Conservation (phyloP, 2,113 vertebrate species). For the Alexandromys fortis region DNA sequence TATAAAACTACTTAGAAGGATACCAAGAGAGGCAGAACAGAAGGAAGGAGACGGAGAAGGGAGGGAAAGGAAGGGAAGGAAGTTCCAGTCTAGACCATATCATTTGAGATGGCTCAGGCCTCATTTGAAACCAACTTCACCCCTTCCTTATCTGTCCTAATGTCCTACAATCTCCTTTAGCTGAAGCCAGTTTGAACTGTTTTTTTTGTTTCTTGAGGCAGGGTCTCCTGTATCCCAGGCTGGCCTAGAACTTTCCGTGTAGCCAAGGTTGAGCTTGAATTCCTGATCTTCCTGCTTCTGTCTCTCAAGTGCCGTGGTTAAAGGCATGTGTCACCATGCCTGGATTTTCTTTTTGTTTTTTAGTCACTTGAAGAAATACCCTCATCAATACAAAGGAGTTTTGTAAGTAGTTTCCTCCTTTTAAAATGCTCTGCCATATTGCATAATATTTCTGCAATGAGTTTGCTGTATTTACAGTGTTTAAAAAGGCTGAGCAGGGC, state of each 20-base stretch:
- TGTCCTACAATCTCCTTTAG: neutral
- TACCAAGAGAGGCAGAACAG: neutral
- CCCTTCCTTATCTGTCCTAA: neutral
- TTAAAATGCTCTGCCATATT: neutral
- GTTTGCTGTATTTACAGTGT: neutral
- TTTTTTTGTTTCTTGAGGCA: neutral
- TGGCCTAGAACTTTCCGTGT: neutral
- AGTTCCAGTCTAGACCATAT: neutral
- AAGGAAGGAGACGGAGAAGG: neutral
- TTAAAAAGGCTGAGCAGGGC: neutral
- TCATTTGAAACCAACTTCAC: neutral
- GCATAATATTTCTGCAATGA: neutral
- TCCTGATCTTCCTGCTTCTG: neutral
- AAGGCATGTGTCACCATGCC: too few species aligned
- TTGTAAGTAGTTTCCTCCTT: constrained; percentile 32
- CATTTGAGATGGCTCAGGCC: neutral
- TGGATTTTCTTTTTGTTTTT: neutral
- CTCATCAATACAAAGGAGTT: constrained; percentile 17
- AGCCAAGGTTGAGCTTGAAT: neutral
- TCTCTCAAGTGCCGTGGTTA: neutral
- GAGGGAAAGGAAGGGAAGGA: neutral
- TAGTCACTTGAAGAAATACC: constrained; percentile 16
- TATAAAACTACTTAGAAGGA: neutral
- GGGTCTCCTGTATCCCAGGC: neutral
- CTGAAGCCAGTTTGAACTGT: neutral